A percentile compares a stretch with the other conserved stretches of the same genome.
phyloP scores from a whole-genome alignment of 2,888 invertebrate species.

The Eupithecia insigniata region DNA sequence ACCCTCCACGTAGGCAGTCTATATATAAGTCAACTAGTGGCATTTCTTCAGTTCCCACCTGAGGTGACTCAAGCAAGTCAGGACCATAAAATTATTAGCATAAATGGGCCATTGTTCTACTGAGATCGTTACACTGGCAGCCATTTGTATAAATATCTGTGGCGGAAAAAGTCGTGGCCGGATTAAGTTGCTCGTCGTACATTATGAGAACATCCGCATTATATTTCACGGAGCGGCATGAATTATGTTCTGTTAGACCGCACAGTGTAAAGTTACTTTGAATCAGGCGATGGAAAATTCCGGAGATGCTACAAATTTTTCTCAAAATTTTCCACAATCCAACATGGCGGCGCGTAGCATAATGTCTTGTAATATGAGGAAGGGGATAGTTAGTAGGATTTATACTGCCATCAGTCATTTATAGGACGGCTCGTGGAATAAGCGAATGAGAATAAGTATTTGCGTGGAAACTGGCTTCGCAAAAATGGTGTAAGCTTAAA shows the following conservation, averaged over 20 bases:
- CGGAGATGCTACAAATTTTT: conserved; percentile 48
- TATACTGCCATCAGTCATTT: conserved; percentile 16
- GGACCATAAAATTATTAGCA: conserved; percentile 48
- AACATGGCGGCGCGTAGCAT: conserved; percentile 19
- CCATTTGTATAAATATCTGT: conserved; percentile 69
- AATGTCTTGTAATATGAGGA: conserved; percentile 16
- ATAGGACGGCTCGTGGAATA: conserved; percentile 2
- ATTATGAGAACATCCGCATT: conserved; percentile 79
- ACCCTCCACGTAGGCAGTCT: conserved; percentile 12
- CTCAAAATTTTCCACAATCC: conserved; percentile 33
- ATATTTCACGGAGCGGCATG: conserved; percentile 78
- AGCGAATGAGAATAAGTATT: conserved; percentile 12
- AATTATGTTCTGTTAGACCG: conserved; percentile 72
- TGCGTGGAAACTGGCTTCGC: background rate
- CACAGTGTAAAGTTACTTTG: conserved; percentile 69
- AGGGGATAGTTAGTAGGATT: conserved; percentile 18
- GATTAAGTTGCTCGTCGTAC: conserved; percentile 79
- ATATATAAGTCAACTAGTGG: conserved; percentile 16
- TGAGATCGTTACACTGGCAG: conserved; percentile 57
- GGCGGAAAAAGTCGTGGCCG: conserved; percentile 71
- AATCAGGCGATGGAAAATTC: conserved; percentile 66
- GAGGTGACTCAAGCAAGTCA: conserved; percentile 44
- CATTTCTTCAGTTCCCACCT: conserved; percentile 42
- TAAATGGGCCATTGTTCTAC: conserved; percentile 53
- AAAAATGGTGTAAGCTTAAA: background rate